Percentiles rank a stretch among this genome's conserved stretches.
These are phyloP conservation scores for Prunella fulvescens DNA, from an alignment of 2,113 vertebrate genomes.

Conservation along the genomic window DNA sequence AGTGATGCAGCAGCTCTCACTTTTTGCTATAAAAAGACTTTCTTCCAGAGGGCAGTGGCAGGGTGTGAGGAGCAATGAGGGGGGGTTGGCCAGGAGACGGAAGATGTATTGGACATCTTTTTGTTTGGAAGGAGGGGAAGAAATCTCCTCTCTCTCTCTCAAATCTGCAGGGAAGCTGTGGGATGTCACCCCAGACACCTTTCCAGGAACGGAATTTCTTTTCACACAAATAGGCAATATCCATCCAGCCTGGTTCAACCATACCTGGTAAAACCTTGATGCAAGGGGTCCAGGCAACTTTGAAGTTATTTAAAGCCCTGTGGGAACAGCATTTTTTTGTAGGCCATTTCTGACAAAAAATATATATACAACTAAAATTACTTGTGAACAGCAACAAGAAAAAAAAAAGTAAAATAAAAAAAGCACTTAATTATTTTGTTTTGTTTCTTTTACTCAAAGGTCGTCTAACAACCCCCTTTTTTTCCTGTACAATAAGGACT, in stretches of 20 bases:
- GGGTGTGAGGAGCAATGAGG: not conserved
- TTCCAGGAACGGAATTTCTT: slow-evolving; percentile 55
- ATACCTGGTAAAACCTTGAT: slow-evolving; percentile 73
- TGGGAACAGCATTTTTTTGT: slow-evolving; percentile 70
- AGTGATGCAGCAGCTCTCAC: slow-evolving; percentile 26
- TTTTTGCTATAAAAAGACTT: slow-evolving; percentile 21
- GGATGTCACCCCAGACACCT: slow-evolving; percentile 58
- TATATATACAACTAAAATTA: slow-evolving; percentile 85
- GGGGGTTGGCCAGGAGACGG: not conserved
- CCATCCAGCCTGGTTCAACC: slow-evolving; percentile 63
- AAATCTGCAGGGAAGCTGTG: slow-evolving; percentile 33
- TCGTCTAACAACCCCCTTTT: slow-evolving; percentile 81
- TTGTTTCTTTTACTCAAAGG: slow-evolving; percentile 84
- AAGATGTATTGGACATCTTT: not conserved
- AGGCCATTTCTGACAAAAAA: slow-evolving; percentile 79
- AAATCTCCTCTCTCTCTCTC: slow-evolving; percentile 49
- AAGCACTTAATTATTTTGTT: slow-evolving; percentile 76
- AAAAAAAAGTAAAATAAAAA: slow-evolving; percentile 72
- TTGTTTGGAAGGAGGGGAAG: not conserved
- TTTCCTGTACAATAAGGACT: slow-evolving; percentile 90
- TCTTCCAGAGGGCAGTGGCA: slow-evolving; percentile 11
- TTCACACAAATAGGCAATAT: slow-evolving; percentile 51
- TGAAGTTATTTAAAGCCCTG: slow-evolving; percentile 67
- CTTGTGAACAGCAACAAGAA: slow-evolving; percentile 57
- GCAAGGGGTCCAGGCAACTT: slow-evolving; percentile 71